Conservation (phyloP, 2,888 invertebrate genomes). For the Caradrina kadenii region DNA sequence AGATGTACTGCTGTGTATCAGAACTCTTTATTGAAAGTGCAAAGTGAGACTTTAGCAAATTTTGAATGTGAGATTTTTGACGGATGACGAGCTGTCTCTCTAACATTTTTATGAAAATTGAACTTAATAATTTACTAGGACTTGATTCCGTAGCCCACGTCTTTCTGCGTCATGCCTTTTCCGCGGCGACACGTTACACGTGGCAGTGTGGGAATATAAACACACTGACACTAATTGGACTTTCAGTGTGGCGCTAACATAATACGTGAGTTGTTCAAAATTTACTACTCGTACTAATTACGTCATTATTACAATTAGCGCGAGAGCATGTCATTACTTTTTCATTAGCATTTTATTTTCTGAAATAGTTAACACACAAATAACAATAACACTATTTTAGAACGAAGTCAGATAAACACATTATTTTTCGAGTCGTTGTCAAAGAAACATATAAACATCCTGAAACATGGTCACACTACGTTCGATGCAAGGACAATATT, state of each 20-base stretch:
- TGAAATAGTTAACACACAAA: neutral
- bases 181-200: too few relatives aligned
- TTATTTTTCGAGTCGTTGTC: neutral
- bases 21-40: neutral
- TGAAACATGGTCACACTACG: neutral
- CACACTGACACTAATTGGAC: conserved; percentile 36
- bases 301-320: neutral
- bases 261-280: neutral
- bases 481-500: conserved; percentile 2
- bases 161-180: too few relatives aligned
- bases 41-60: too few relatives aligned
- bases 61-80: too few relatives aligned
- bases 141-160: too few relatives aligned
- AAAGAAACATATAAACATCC: neutral
- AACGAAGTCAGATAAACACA: neutral
- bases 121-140: too few relatives aligned
- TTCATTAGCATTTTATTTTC: neutral
- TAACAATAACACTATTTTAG: neutral
- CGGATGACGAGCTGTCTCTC: too few relatives aligned
- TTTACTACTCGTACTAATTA: neutral
- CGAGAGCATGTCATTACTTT: neutral
- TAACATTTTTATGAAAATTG: too few relatives aligned
- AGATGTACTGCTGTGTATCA: neutral
- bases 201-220: neutral
- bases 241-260: neutral